Conservation (phyloP, 2,113 vertebrate species). For the human (Homo sapiens) region GRCh38 chr12:42379001-42379500, state of each 20-base stretch:
- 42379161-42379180: conserved; percentile 31
- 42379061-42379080: neutral
- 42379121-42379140: neutral
- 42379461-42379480: neutral
- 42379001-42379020: conserved; percentile 13
- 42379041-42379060: conserved; percentile 39
- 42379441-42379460: neutral
- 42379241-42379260: neutral
- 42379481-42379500: conserved; percentile 11
- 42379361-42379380: neutral
- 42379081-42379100: neutral
- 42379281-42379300: neutral
- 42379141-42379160: conserved; percentile 6
- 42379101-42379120: neutral
- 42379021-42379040: neutral
- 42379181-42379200: neutral
- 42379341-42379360: neutral
- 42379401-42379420: neutral
- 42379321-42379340: neutral
- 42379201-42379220: neutral
- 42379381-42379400: neutral
- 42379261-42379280: neutral
- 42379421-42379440: neutral
- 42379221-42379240: neutral
- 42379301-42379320: neutral